phyloP scores from a whole-genome alignment of 2,797 vertebrate species.

The Apodemus agrarius region DNA sequence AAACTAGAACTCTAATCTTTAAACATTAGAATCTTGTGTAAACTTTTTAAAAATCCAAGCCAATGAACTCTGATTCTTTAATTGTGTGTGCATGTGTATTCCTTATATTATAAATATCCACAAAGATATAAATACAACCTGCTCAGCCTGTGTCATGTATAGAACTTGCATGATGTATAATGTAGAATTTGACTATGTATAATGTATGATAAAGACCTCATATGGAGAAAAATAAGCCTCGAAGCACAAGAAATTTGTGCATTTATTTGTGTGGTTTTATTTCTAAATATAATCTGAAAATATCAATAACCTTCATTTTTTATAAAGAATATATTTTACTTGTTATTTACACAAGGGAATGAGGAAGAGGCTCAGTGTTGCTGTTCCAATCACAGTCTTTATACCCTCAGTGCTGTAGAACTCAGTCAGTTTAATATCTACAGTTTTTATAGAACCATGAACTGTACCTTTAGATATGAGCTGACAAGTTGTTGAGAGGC shows the following conservation, averaged over 20 bases:
- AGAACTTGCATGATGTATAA: not conserved
- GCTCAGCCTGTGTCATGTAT: not conserved
- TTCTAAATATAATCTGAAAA: not conserved
- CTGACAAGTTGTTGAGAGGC: not conserved
- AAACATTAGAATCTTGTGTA: not conserved
- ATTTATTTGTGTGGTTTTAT: constrained; percentile 16
- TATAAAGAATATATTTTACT: not conserved
- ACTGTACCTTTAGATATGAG: not conserved
- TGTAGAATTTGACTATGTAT: not conserved
- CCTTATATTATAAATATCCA: not conserved
- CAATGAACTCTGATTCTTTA: not conserved
- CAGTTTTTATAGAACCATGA: not conserved
- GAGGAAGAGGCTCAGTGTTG: not conserved
- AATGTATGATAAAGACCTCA: not conserved
- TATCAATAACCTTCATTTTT: not conserved
- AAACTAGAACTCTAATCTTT: not conserved
- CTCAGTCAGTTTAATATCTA: not conserved
- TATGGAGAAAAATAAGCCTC: not conserved
- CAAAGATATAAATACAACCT: not conserved
- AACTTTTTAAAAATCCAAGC: constrained; percentile 10
- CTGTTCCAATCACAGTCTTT: not conserved
- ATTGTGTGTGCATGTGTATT: not conserved
- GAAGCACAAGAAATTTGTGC: not conserved
- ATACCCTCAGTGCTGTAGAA: not conserved
- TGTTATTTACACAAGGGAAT: not conserved